Evolutionary conservation across 2,888 invertebrate species (phyloP), one percentile per base, ranked within the genome.

Genomic region (Ariolimax columbianus): DNA sequence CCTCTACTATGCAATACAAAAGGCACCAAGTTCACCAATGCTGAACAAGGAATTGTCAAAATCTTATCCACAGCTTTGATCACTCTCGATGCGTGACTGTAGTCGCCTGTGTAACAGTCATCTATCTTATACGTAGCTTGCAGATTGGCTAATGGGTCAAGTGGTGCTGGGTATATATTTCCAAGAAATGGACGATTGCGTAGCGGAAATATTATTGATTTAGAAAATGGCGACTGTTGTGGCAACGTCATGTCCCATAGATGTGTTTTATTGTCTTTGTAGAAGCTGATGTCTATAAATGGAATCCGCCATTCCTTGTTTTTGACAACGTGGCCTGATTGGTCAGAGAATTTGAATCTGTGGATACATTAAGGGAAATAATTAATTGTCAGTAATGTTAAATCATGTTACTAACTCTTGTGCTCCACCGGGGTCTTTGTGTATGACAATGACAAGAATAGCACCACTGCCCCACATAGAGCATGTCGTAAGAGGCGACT

Each of bases 231-330:
- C 59, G n/a, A 1, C 30, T 82, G 82, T 7, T 4, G 4, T 4
- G 55, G 55, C 6, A 82, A 23, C 6, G 82, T 82, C 0, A 73
- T 51, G 82, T 82, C 82, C 82, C 82, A 82, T 2, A 73, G 30
- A 59, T 72, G 55, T 36, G 82, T 82, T 26, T 2, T 19, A 40
- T 72, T 82, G 9, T 82, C 73, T 9, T 38, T 38, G 73, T 38
- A 82, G 59, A 82, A 82, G 33, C 82, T 82, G 36, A 82, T 59
- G 30, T 82, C 82, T 17, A 82, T 14, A 26, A 82, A 82, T 14
- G 82, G 82, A 1, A 70, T 6, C n/a, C 19, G 6, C 82, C 82
- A 82, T 3, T 9, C 1, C 36, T 6, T 4, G 1, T 73, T 26
- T 40, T 59, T 59, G 30, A 82, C 38, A 26, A 26, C 1, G 38